Evolutionary conservation across 2,797 vertebrate genomes (phyloP).

Genomic region (Cossypha dichroa): DNA sequence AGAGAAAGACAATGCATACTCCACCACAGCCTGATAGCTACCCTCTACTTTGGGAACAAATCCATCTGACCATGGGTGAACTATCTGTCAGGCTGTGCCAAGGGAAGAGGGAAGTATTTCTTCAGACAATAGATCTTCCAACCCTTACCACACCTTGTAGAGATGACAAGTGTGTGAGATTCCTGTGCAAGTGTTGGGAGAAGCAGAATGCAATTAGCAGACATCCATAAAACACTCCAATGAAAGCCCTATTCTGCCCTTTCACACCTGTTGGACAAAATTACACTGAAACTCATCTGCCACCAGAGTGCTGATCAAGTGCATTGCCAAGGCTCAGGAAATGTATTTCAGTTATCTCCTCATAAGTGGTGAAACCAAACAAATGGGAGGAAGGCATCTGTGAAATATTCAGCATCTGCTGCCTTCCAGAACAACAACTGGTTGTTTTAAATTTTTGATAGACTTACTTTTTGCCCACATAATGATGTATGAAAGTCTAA

Average conservation of each 20-base stretch:
- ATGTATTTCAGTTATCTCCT: slow-evolving; percentile 1
- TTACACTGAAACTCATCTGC: not conserved
- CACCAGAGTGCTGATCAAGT: slow-evolving; percentile 37
- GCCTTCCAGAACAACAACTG: slow-evolving; percentile 34
- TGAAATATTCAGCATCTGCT: slow-evolving; percentile 59
- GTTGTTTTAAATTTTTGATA: slow-evolving; percentile 46
- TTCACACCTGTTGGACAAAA: slow-evolving; percentile 12
- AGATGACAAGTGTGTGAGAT: not conserved
- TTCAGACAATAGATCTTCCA: not conserved
- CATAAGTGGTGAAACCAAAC: not conserved
- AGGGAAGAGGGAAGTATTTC: not conserved
- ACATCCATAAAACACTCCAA: not conserved
- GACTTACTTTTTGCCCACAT: slow-evolving; percentile 30
- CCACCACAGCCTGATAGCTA: not conserved
- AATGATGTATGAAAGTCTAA: slow-evolving; percentile 44
- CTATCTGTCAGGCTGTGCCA: not conserved
- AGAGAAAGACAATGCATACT: not conserved
- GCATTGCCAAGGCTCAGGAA: not conserved
- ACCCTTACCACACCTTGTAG: not conserved
- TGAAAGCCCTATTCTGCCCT: not conserved
- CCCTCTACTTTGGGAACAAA: not conserved
- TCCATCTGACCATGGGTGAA: not conserved
- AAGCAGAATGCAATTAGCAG: slow-evolving; percentile 42
- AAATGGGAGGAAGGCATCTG: not conserved
- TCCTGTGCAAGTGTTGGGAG: not conserved